Evolutionary conservation across 2,113 vertebrate species (phyloP).

Genomic region (Chaenogobius annularis): DNA sequence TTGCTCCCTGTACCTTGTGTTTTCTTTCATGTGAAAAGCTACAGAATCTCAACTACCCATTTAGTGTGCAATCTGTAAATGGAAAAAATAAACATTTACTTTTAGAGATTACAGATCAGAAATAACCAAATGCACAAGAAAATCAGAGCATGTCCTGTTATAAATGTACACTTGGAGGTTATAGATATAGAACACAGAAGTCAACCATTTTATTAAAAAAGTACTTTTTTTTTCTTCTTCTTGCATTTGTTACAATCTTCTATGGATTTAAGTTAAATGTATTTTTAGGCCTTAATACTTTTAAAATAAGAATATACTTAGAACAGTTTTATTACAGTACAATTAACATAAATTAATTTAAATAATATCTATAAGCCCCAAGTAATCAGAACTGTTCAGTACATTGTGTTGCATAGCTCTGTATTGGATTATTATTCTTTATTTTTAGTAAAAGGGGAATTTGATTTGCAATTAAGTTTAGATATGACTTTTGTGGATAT

Average conservation of each 20-base stretch:
- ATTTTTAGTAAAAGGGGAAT: no score
- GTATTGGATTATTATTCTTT: no score
- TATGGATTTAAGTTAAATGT: not conserved
- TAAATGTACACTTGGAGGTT: not conserved
- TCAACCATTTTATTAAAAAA: not conserved
- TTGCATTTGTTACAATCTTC: no score
- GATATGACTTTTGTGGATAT: no score
- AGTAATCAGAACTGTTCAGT: not conserved
- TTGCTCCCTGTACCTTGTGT: slow-evolving; percentile 41
- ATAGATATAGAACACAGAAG: not conserved
- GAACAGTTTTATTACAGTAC: no score
- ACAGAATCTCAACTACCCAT: slow-evolving; percentile 48
- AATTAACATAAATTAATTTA: no score
- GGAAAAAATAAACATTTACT: slow-evolving; percentile 53
- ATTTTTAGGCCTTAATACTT: not conserved
- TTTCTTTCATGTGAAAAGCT: slow-evolving; percentile 41
- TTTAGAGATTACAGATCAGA: slow-evolving; percentile 56
- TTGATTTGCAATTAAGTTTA: no score
- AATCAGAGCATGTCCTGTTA: not conserved
- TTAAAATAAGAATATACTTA: not conserved
- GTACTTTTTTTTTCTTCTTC: no score
- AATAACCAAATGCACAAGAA: slow-evolving; percentile 74
- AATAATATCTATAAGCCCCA: not conserved
- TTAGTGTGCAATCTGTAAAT: slow-evolving; percentile 62
- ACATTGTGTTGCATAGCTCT: not conserved